Conservation (phyloP, 2,888 invertebrate species). For the Automeris io region DNA sequence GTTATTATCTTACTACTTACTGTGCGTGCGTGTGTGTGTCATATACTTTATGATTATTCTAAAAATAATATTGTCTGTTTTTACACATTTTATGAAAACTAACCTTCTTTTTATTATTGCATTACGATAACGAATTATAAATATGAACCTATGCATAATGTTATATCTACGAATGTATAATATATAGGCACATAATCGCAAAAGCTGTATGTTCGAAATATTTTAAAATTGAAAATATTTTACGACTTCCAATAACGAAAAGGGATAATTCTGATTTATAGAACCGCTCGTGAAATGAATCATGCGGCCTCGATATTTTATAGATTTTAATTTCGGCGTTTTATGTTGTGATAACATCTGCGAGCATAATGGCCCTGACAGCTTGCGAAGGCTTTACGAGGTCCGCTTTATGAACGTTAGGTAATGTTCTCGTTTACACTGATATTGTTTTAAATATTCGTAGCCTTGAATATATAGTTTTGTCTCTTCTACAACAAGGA, state of each 20-base stretch:
- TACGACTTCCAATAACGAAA: constrained; percentile 43
- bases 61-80: too few species aligned
- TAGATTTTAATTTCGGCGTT: constrained; percentile 63
- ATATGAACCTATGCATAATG: too few species aligned
- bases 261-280: constrained; percentile 40
- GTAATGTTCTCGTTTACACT: constrained; percentile 5
- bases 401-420: constrained; percentile 38
- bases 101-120: too few species aligned
- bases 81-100: too few species aligned
- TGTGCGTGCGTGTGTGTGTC: too few species aligned
- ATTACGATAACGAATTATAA: too few species aligned
- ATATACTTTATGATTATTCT: too few species aligned
- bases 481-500: too few species aligned
- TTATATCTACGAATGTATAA: too few species aligned
- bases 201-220: constrained; percentile 13
- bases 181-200: not conserved
- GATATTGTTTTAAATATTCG: constrained; percentile 14
- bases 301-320: constrained; percentile 59
- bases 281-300: constrained; percentile 46
- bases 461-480: too few species aligned
- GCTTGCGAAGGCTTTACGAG: constrained; percentile 46
- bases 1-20: too few species aligned
- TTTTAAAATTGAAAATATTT: constrained; percentile 30
- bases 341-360: constrained; percentile 71
- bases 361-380: constrained; percentile 44